Base-by-base conservation (phyloP, 2,113 vertebrate species). In the Oriolus oriolus region DNA sequence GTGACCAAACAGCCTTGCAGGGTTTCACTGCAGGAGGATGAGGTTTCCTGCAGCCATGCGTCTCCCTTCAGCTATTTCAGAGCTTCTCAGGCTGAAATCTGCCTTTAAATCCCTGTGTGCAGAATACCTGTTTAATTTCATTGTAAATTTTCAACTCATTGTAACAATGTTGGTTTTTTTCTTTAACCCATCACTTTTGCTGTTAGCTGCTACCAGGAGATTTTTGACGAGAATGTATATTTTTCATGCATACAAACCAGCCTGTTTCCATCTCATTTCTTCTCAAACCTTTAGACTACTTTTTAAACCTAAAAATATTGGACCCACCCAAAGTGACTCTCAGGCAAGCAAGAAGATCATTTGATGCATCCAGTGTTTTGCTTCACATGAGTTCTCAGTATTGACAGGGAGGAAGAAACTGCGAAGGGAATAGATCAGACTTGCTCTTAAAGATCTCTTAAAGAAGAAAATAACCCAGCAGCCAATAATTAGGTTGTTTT, bases 91-190 rank as follows among this genome's bases (percentile, higher is more conserved):
- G 30, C 27, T 61, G 59, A 87, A 74, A 77, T 70, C 37, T 74
- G 71, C 54, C 54, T 84, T 89, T 56, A 42, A 68, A 37, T 35
- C 33, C 13, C 19, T 22, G 11, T 39, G 52, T 74, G 17, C 9
- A 57, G 52, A 37, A 69, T 11, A 52, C 11, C 10, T 35, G 28
- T 39, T 87, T 39, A 35, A 73, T 64, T 60, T 54, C 18, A 6
- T n/a, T 53, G 20, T 23, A 74, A 44, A 23, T 53, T 84, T 70
- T 28, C 63, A 85, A 22, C n/a, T 49, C 61, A 2, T 26, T 9
- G n/a, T 65, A 44, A 31, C 15, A 49, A 7, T 1, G 0, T 1
- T 52, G 17, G 0, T 0, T 52, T 66, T 59, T 66, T 12, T 2
- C n/a, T 52, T 74, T 70, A 61, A 35, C 56, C 13, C 37, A 9